Conservation (phyloP, 1,140 invertebrate species). For the Linepithema humile region DNA sequence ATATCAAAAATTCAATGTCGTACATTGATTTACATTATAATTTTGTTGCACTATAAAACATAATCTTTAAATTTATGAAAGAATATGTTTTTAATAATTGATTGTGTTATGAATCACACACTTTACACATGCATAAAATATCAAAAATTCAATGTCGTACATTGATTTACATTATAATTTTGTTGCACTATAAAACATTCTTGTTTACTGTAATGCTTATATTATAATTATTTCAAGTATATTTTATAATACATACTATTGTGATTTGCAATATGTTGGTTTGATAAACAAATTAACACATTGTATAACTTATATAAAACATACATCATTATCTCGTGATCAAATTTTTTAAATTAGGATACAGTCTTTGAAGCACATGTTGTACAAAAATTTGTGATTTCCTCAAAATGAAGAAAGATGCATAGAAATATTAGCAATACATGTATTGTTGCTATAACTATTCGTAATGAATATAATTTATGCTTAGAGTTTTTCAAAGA, state of each 20-base stretch:
- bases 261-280: neutral
- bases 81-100: neutral
- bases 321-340: neutral
- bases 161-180: neutral
- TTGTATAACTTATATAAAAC: neutral
- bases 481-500: neutral
- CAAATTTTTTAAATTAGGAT: neutral
- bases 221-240: neutral
- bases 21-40: neutral
- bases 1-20: neutral
- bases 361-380: conserved; percentile 68
- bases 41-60: neutral
- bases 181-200: neutral
- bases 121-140: neutral
- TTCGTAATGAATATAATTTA: conserved; percentile 17
- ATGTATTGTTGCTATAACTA: neutral
- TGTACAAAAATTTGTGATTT: conserved; percentile 51
- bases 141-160: neutral
- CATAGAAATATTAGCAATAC: neutral
- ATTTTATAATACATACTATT: neutral
- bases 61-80: neutral
- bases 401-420: neutral
- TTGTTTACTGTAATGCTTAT: neutral
- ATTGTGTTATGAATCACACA: neutral
- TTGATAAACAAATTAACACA: conserved; percentile 24